Evolutionary conservation across 2,888 invertebrate genomes (phyloP).

Genomic region (Spatulosminthurus flaviceps): DNA sequence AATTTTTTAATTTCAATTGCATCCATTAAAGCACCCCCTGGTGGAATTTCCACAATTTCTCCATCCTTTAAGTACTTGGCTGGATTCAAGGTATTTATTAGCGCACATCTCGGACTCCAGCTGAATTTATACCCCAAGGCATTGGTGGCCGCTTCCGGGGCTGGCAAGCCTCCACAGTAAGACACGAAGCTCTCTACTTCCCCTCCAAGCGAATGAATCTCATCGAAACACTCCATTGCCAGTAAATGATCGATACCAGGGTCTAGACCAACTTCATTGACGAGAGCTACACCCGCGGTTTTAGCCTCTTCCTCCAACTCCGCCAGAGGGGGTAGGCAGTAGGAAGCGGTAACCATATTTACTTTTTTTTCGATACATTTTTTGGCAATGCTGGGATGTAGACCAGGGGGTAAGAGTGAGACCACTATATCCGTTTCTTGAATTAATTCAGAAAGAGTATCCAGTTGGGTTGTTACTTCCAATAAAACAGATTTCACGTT

Average conservation of each 20-base stretch:
- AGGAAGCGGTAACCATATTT: constrained; percentile 72
- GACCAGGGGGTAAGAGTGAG: constrained; percentile 89
- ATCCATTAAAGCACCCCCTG: constrained; percentile 86
- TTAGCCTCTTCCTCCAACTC: constrained; percentile 68
- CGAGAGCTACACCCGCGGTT: constrained; percentile 70
- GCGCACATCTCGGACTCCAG: constrained; percentile 95
- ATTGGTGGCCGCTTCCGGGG: constrained; percentile 71
- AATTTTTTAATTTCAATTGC: constrained; percentile 82
- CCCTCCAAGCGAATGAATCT: constrained; percentile 68
- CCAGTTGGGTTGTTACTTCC: constrained; percentile 79
- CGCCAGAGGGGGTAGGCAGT: constrained; percentile 69
- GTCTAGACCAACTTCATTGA: constrained; percentile 73
- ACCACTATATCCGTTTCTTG: constrained; percentile 79
- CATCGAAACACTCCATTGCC: constrained; percentile 72
- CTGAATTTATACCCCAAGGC: constrained; percentile 65
- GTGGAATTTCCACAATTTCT: constrained; percentile 81
- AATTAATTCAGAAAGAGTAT: constrained; percentile 77
- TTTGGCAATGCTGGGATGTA: constrained; percentile 82
- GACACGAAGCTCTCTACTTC: constrained; percentile 70
- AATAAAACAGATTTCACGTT: constrained; percentile 83
- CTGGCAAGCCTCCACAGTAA: constrained; percentile 72
- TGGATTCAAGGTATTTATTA: constrained; percentile 87
- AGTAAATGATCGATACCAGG: constrained; percentile 73
- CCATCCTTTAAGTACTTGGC: constrained; percentile 83
- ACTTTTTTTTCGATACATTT: constrained; percentile 74